phyloP scores from a whole-genome alignment of 2,888 invertebrate genomes.

The Toxonevra muliebris region DNA sequence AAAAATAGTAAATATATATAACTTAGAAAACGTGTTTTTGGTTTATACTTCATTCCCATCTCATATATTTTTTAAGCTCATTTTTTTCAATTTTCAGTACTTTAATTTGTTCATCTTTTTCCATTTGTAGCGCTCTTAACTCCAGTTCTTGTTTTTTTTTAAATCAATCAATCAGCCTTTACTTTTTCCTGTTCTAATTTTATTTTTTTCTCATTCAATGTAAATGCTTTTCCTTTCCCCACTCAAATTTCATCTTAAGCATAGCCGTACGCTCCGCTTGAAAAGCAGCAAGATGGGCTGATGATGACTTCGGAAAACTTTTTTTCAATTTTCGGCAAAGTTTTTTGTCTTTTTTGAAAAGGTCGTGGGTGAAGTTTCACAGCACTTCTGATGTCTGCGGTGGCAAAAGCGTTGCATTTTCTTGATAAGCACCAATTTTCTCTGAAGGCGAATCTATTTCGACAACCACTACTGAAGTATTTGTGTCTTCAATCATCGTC shows the following conservation, averaged over 20 bases:
- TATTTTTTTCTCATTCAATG: slow-evolving; percentile 24
- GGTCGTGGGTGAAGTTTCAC: too few relatives aligned
- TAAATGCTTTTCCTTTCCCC: slow-evolving; percentile 25
- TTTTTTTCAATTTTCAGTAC: slow-evolving; percentile 27
- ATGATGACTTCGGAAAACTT: slow-evolving; percentile 3
- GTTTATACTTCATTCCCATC: slow-evolving; percentile 21
- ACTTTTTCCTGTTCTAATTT: slow-evolving; percentile 29
- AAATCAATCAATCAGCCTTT: slow-evolving; percentile 28
- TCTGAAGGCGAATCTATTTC: too few relatives aligned
- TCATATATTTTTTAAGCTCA: slow-evolving; percentile 23
- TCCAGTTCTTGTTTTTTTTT: slow-evolving; percentile 30
- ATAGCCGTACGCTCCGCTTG: slow-evolving; percentile 16
- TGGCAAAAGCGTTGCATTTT: too few relatives aligned
- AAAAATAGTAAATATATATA: not conserved
- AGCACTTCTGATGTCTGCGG: too few relatives aligned
- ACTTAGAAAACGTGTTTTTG: not conserved
- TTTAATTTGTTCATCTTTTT: slow-evolving; percentile 24
- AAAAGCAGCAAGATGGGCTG: slow-evolving; percentile 13
- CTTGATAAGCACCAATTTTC: too few relatives aligned
- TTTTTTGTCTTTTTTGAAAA: slow-evolving; percentile 14
- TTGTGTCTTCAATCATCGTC: too few relatives aligned
- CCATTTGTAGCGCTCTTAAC: slow-evolving; percentile 22
- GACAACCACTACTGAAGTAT: too few relatives aligned
- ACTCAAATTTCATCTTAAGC: slow-evolving; percentile 27
- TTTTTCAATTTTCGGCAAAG: slow-evolving; percentile 21